Percentiles rank a stretch among this genome's conserved stretches.
Conservation (phyloP, 2,797 vertebrate genomes). For the Gila robusta region DNA sequence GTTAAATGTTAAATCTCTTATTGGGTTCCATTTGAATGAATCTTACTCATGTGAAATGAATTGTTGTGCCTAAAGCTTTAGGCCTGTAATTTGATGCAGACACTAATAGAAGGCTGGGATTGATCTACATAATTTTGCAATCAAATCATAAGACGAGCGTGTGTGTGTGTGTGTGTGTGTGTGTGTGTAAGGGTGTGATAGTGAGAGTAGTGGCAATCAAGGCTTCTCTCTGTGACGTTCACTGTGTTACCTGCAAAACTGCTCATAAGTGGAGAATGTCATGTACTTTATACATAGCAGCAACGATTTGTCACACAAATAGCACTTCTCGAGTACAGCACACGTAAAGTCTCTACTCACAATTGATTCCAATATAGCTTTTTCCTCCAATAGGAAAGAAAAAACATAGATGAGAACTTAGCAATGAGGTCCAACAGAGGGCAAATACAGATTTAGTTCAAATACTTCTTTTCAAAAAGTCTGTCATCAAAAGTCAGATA, state of each 20-base stretch:
- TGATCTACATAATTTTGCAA: conserved; percentile 50
- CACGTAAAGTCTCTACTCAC: neutral
- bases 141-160: conserved; percentile 38
- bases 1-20: conserved; percentile 72
- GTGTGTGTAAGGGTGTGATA: neutral
- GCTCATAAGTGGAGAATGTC: neutral
- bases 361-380: neutral
- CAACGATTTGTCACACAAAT: neutral
- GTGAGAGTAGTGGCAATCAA: conserved; percentile 37
- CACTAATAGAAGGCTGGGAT: conserved; percentile 65
- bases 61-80: conserved; percentile 75
- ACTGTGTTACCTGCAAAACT: neutral
- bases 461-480: neutral
- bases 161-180: neutral
- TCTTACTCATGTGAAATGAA: conserved; percentile 74
- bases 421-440: neutral
- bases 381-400: neutral
- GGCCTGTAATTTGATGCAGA: conserved; percentile 74
- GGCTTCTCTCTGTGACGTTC: conserved; percentile 20
- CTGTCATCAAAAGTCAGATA: neutral
- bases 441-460: neutral
- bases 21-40: conserved; percentile 70
- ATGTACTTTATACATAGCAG: neutral
- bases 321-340: neutral
- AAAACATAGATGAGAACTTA: neutral